phyloP scores from a whole-genome alignment of 2,797 vertebrate species.

The Psittacula derbiana region DNA sequence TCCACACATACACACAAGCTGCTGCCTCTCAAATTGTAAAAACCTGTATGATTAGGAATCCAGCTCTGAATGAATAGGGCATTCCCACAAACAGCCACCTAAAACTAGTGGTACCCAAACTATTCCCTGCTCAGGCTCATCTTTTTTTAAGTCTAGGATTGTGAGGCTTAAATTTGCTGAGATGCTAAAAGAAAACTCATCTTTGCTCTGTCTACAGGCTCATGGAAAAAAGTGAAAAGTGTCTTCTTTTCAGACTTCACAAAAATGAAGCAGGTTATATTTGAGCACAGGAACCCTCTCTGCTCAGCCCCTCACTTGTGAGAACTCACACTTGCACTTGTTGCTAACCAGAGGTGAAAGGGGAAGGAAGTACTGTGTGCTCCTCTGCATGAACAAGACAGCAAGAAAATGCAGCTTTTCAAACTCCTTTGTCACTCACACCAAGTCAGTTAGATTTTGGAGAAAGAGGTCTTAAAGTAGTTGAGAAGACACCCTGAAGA shows the following conservation, averaged over 20 bases:
- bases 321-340: neutral
- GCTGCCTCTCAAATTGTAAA: constrained; percentile 11
- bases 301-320: neutral
- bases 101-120: neutral
- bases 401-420: neutral
- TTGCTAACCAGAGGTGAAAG: neutral
- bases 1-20: constrained; percentile 22
- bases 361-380: neutral
- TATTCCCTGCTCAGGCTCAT: neutral
- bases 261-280: neutral
- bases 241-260: neutral
- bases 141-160: neutral
- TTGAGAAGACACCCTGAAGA: neutral
- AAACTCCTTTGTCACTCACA: neutral
- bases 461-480: neutral
- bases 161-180: neutral
- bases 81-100: constrained; percentile 10
- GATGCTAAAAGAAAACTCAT: neutral
- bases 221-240: rapidly evolving
- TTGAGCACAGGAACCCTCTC: neutral
- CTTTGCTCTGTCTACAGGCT: neutral
- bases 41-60: neutral
- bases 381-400: neutral
- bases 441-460: neutral
- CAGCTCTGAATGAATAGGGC: neutral